Evolutionary conservation across 1,140 invertebrate genomes (phyloP).

Genomic region (Drosophila arizonae): DNA sequence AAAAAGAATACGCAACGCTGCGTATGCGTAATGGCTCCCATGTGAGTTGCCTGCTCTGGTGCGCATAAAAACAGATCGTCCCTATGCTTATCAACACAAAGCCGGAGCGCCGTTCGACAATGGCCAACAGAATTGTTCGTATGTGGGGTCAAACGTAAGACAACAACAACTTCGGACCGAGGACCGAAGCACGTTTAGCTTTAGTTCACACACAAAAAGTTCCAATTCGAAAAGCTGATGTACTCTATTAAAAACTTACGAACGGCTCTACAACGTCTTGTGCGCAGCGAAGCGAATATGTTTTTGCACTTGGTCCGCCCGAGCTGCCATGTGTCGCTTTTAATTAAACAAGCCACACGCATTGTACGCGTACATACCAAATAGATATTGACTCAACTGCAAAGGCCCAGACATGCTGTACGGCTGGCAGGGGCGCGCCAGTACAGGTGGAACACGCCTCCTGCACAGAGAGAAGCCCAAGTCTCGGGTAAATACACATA

Average conservation of each 20-base stretch:
- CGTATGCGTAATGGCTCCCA: constrained; percentile 72
- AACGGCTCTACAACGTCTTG: constrained; percentile 4
- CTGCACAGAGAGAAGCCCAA: background rate
- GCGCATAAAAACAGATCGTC: constrained; percentile 17
- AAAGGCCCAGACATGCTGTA: constrained; percentile 29
- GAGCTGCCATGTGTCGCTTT: constrained; percentile 48
- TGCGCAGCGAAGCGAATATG: constrained; percentile 26
- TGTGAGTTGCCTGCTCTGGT: constrained; percentile 43
- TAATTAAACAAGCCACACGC: constrained; percentile 57
- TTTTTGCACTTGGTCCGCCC: constrained; percentile 8
- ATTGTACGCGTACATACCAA: constrained; percentile 23
- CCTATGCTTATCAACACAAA: constrained; percentile 30
- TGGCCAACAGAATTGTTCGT: constrained; percentile 3
- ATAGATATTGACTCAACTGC: constrained; percentile 69
- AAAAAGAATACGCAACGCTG: constrained; percentile 43
- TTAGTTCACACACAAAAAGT: constrained; percentile 1
- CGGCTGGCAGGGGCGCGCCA: constrained; percentile 1
- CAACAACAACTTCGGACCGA: background rate
- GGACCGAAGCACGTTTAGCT: background rate
- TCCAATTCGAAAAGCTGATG: background rate
- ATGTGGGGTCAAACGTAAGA: constrained; percentile 11
- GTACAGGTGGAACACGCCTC: constrained; percentile 14
- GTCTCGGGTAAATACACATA: constrained; percentile 6
- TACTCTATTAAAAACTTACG: constrained; percentile 11
- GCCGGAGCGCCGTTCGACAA: constrained; percentile 9